phyloP scores from a whole-genome alignment of 2,797 vertebrate genomes.

The Dendrocincla fuliginosa region DNA sequence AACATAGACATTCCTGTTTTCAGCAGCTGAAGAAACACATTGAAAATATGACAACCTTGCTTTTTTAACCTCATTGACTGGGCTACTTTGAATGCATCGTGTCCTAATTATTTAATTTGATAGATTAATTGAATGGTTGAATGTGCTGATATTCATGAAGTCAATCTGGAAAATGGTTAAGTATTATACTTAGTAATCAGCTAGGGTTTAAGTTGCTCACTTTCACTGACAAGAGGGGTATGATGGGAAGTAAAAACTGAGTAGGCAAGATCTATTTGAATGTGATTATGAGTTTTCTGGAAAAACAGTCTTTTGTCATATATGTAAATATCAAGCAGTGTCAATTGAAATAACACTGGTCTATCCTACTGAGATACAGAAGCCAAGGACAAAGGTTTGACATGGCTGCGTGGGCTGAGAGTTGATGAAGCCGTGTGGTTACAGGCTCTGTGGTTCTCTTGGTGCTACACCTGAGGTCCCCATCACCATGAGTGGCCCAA shows the following conservation, averaged over 20 bases:
- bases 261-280: neutral
- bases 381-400: neutral
- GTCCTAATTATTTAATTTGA: neutral
- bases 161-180: neutral
- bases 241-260: neutral
- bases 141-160: neutral
- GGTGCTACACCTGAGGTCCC: fast-evolving
- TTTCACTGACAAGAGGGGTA: neutral
- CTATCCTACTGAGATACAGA: neutral
- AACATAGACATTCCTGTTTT: neutral
- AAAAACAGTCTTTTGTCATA: neutral
- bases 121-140: neutral
- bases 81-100: neutral
- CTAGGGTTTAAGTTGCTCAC: neutral
- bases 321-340: neutral
- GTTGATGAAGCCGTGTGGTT: neutral
- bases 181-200: neutral
- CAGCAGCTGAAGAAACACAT: neutral
- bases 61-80: neutral
- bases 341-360: neutral
- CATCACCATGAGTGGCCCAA: neutral
- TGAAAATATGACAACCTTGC: neutral
- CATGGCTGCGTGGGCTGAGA: neutral
- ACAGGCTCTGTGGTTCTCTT: neutral
- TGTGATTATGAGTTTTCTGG: neutral